Evolutionary conservation across 1,140 invertebrate genomes (phyloP).

Genomic region (Drosophila pachea): DNA sequence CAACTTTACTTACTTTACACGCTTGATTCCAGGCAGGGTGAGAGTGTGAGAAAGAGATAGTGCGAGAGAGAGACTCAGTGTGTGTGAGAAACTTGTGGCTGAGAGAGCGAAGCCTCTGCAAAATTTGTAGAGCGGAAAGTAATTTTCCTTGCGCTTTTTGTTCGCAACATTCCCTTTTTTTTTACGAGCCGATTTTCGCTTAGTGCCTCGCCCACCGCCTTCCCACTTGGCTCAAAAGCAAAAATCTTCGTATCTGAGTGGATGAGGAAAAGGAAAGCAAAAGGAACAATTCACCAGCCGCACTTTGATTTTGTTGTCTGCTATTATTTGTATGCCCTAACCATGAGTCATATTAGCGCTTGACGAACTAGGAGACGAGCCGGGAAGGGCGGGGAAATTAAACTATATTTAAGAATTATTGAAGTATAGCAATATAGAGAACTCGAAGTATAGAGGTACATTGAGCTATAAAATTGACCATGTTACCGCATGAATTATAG

Average conservation of each 20-base stretch:
- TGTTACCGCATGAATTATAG: not conserved
- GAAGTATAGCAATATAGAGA: not conserved
- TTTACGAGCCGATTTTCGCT: conserved; percentile 67
- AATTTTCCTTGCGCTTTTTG: conserved; percentile 74
- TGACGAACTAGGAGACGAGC: conserved; percentile 5
- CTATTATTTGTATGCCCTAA: conserved; percentile 22
- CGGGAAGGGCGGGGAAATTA: not conserved
- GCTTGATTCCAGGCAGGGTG: conserved; percentile 50
- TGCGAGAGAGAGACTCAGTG: no score
- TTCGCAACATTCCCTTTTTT: conserved; percentile 57
- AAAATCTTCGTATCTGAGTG: conserved; percentile 21
- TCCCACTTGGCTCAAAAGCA: not conserved
- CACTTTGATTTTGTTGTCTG: conserved; percentile 74
- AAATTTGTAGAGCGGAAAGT: conserved; percentile 74
- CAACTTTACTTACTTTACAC: conserved; percentile 76
- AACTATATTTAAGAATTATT: no score
- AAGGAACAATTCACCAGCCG: conserved; percentile 62
- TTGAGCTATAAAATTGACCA: not conserved
- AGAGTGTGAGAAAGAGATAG: no score
- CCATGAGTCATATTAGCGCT: conserved; percentile 12
- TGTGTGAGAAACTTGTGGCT: no score
- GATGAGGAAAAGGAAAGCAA: conserved; percentile 10
- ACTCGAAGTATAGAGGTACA: not conserved
- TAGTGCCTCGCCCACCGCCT: conserved; percentile 16
- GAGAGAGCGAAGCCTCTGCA: conserved; percentile 21